Evolutionary conservation across 2,113 vertebrate species (phyloP), one percentile per base, ranked within the genome.

Genomic region (Malurus elegans): DNA sequence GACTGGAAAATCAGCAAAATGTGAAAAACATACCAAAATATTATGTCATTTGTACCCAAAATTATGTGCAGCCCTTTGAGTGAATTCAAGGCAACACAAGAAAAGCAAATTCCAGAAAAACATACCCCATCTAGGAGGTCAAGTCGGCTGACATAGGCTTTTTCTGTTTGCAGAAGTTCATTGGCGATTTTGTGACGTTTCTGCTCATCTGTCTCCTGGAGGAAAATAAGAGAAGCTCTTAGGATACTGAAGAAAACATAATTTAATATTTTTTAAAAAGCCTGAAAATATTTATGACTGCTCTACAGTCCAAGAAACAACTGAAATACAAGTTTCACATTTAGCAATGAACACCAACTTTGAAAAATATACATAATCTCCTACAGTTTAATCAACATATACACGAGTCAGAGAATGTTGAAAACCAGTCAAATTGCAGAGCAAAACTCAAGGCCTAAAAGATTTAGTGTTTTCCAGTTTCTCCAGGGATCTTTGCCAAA

Each of bases 131-230:
- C 97, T 51, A 99, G 98, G 89, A 99, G 98, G 96, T 99, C 98
- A 26, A 99, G 98, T 61, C 99, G 96, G 36, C 98, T 97, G 32
- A 99, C 99, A 0, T 99, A 99, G 54, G 99, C 99, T 97, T 98
- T 99, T 97, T 99, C 99, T 18, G 99, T 99, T 70, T 99, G 98
- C 93, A 99, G 96, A 92, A 99, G 99, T 95, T 99, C 99, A 60
- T 88, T 99, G 92, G 99, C 99, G 91, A 99, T 99, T 92, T 99
- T 99, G 91, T 99, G 98, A 70, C 99, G 98, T 97, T 99, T 99
- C 97, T 99, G 97, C 53, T 99, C 99, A 18, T 99, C 98, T 48
- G 99, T 99, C 94, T 99, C 99, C 99, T 99, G 88, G 12, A 96
- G 92, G 82, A 92, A 83, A 82, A 94, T 4, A 76, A 80, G 24